A percentile compares a stretch with the other conserved stretches of the same genome.
Conservation (phyloP, 1,140 invertebrate species). For the Pantala flavescens region DNA sequence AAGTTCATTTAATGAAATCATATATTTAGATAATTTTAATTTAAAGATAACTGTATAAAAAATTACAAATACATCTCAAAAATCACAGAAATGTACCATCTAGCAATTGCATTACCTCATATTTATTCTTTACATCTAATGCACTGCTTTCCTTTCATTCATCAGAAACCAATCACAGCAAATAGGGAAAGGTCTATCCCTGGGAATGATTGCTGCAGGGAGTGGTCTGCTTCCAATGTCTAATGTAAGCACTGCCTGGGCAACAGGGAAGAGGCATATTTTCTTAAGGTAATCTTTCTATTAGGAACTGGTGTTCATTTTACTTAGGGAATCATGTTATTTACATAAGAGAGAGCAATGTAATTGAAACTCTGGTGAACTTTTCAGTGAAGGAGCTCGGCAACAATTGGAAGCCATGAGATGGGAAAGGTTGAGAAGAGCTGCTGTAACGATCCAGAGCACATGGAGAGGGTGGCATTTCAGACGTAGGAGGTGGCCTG, state of each 20-base stretch:
- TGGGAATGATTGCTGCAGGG: neutral
- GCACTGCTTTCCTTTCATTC: neutral
- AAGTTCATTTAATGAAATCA: too few species aligned
- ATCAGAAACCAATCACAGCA: neutral
- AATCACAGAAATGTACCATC: too few species aligned
- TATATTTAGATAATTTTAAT: too few species aligned
- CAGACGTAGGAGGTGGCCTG: constrained; percentile 53
- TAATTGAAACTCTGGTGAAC: too few species aligned
- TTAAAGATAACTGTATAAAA: too few species aligned
- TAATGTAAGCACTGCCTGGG: constrained; percentile 60
- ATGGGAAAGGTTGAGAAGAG: constrained; percentile 60
- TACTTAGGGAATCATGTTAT: too few species aligned
- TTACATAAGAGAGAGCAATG: too few species aligned
- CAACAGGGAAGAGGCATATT: constrained; percentile 83
- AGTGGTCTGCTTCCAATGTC: neutral
- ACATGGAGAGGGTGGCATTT: constrained; percentile 70
- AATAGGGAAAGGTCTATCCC: neutral
- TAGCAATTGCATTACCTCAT: too few species aligned
- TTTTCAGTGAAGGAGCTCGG: constrained; percentile 73
- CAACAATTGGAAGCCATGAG: constrained; percentile 76
- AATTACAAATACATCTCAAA: too few species aligned
- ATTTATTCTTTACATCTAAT: too few species aligned
- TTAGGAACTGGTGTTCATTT: neutral
- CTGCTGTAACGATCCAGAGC: constrained; percentile 63
- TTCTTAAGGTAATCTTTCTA: constrained; percentile 52